phyloP scores from a whole-genome alignment of 30 jellyfish, hydroid and myxozoan species.

The Aurelia sp. region DNA sequence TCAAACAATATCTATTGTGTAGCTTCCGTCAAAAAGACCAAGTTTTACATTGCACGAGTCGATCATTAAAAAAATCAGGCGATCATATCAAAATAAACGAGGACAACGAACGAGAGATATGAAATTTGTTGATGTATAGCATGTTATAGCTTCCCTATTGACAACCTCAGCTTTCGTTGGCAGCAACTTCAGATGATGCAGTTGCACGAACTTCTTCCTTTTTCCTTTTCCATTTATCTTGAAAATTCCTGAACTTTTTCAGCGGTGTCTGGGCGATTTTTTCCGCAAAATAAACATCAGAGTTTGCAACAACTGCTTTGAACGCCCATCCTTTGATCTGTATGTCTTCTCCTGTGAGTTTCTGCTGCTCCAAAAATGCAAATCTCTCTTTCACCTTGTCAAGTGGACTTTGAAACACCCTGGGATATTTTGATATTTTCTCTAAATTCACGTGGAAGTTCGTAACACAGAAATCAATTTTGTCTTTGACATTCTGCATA shows the following conservation, averaged over 20 bases:
- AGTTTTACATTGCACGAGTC: too few species aligned
- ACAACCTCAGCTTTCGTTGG: too few species aligned
- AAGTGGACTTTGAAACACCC: constrained; percentile 41
- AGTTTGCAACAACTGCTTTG: constrained; percentile 50
- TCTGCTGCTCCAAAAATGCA: constrained; percentile 37
- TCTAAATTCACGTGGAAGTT: constrained; percentile 31
- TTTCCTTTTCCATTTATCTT: neutral
- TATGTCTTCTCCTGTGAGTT: constrained; percentile 37
- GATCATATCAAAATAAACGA: too few species aligned
- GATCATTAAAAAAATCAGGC: too few species aligned
- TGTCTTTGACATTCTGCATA: constrained; percentile 35
- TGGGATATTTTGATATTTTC: constrained; percentile 48
- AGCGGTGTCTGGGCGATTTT: constrained; percentile 52
- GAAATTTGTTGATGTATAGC: too few species aligned
- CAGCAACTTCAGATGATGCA: too few species aligned
- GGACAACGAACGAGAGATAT: too few species aligned
- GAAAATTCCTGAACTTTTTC: constrained; percentile 52
- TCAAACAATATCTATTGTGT: too few species aligned
- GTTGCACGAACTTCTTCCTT: neutral
- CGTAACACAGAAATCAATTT: constrained; percentile 22
- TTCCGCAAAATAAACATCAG: constrained; percentile 65
- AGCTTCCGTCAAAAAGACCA: too few species aligned
- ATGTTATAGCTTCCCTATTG: too few species aligned
- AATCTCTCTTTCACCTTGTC: constrained; percentile 38
- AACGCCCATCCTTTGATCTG: constrained; percentile 68